Base-by-base conservation (phyloP, 2,888 invertebrate species). In the Nomada ferruginata region DNA sequence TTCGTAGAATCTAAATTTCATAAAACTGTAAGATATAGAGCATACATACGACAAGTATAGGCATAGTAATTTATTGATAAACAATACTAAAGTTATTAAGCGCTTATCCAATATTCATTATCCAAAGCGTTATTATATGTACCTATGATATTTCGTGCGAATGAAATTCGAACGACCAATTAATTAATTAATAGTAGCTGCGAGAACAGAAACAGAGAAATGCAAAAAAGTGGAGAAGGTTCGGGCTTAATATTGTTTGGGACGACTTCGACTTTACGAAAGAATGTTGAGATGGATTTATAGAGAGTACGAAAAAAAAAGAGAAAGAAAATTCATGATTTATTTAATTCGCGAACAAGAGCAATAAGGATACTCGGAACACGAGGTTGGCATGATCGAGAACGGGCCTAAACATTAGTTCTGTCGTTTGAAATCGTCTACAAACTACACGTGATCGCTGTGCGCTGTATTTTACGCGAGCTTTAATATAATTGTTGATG, bases 401-500 rank as follows among this genome's bases (percentile, higher is more conserved):
- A 59, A 69, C 65, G 47, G 85, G 78, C 86, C 86, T 86, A 87
- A 83, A 23, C 29, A 47, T 69, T 74, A 52, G 13, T 64, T 42
- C 47, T 26, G 47, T 59, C 57, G 50, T 69, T 72, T 65, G 53
- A n/a, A 26, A 50, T 59, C 26, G 53, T 52, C 23, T 52, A 26
- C 76, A 69, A 44, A 61, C 26, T 73, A 79, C 52, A 55, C 50
- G 53, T 57, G 71, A 82, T 63, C 61, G 55, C 72, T 70, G 44
- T 59, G 53, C 65, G 53, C 72, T 75, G 72, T 64, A 68, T 76
- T 84, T 57, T 60, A 73, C 36, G 73, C 85, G 61, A 80, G 70
- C 59, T 76, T 72, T 76, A 78, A 72, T 70, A 72, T 70, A 52
- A 61, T 86, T 86, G 87, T 86, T 85, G 83, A 76, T 80, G 71